These are phyloP conservation scores for Melanotaenia pygmaea DNA, from an alignment of 2,797 vertebrate genomes.

Conservation along the genomic window DNA sequence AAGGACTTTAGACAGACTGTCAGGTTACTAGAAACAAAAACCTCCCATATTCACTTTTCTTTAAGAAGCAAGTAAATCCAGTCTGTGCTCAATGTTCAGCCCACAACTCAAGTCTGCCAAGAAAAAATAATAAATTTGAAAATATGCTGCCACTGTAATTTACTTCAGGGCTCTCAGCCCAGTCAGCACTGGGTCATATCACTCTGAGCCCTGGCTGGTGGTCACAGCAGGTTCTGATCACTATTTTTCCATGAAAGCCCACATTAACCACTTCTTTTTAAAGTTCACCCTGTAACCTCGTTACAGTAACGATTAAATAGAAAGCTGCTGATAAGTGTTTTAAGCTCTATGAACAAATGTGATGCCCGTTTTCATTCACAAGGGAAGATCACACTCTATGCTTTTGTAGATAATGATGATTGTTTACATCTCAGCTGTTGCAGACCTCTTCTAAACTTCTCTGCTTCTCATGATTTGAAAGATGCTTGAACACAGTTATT, in stretches of 20 bases:
- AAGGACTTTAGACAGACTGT: constrained; percentile 1
- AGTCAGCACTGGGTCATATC: constrained; percentile 22
- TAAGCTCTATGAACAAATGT: neutral
- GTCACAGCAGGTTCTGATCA: constrained; percentile 41
- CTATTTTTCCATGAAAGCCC: constrained; percentile 31
- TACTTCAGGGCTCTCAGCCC: constrained; percentile 11
- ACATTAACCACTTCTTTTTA: neutral
- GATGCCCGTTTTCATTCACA: neutral
- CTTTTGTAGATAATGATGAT: constrained; percentile 3
- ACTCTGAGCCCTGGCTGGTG: constrained; percentile 14
- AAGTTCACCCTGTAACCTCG: constrained; percentile 15
- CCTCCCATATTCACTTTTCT: neutral
- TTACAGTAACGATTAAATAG: constrained; percentile 10
- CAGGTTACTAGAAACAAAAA: neutral
- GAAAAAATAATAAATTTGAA: neutral
- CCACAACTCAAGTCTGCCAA: neutral
- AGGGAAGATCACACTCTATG: neutral
- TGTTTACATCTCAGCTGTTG: neutral
- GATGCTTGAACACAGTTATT: no score
- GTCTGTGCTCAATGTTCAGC: neutral
- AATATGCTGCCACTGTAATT: neutral
- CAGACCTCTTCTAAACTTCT: neutral
- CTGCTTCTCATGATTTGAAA: neutral
- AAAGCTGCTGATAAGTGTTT: constrained; percentile 8
- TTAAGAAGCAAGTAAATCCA: neutral